Conservation (phyloP, 1,140 invertebrate genomes). For the Paraescarpia echinospica region DNA sequence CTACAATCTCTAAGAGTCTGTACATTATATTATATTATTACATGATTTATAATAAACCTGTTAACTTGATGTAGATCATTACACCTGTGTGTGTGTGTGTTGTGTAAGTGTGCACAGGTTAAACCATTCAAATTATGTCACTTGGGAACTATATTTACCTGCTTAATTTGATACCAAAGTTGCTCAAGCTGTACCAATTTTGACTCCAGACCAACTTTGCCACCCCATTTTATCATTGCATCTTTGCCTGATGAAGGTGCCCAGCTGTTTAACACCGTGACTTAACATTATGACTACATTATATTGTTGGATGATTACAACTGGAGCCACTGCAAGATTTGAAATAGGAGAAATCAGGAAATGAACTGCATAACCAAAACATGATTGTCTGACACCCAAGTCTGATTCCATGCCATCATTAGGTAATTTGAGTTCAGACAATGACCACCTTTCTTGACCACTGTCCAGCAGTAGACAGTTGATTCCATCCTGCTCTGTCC, state of each 20-base stretch:
- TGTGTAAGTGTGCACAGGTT: no score
- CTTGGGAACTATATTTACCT: no score
- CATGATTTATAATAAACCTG: no score
- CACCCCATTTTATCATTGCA: no score
- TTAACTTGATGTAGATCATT: no score
- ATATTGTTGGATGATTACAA: background rate
- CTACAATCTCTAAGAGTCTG: no score
- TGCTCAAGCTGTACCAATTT: no score
- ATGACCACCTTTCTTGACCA: background rate
- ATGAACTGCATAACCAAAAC: background rate
- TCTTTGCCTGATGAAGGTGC: background rate
- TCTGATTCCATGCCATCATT: background rate
- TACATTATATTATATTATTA: no score
- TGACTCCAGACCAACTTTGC: no score
- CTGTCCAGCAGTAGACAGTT: background rate
- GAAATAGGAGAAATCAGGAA: background rate
- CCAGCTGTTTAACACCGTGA: background rate
- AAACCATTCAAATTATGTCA: no score
- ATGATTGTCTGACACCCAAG: background rate
- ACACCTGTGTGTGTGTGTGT: no score
- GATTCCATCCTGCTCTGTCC: background rate
- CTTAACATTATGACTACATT: background rate
- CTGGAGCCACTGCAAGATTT: background rate
- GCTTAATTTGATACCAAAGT: no score
- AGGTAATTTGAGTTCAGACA: background rate